Base-by-base conservation (phyloP, 1,140 invertebrate species). In the Drosophila hydei region DNA sequence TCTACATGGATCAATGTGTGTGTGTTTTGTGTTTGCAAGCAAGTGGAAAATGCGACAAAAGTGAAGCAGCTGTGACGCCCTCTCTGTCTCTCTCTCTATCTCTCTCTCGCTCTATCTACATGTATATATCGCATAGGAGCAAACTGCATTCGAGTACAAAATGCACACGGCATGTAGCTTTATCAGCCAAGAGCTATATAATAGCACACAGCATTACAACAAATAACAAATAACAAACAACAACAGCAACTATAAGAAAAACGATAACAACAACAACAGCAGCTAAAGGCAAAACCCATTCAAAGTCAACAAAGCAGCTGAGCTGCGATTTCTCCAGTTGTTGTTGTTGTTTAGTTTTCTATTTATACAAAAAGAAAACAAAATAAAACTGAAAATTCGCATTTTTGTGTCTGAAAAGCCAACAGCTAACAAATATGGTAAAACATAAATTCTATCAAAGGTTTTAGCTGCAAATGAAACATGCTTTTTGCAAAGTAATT, bases 31-130 rank as follows among this genome's bases (percentile, higher is more conserved):
- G 45, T 55, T 16, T 60, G 80, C 62, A 80, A 76, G 76, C 64
- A 72, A 87, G 81, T 51, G 73, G 80, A 85, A 87, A 85, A 80
- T 87, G 77, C 60, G 60, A 80, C 50, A 76, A 83, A 48, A 76
- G 75, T 42, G 69, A 63, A 55, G 56, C 56, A 79, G 60, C 64
- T 33, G 30, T 9, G 30, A 30, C 27, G n/a, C n/a, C n/a, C n/a
- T n/a, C n/a, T n/a, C n/a, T n/a, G n/a, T n/a, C n/a, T n/a, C n/a
- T n/a, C n/a, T n/a, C n/a, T n/a, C n/a, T n/a, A n/a, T n/a, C n/a
- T n/a, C n/a, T n/a, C n/a, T n/a, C n/a, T n/a, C n/a, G n/a, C n/a
- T n/a, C n/a, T n/a, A n/a, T n/a, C n/a, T n/a, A n/a, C 21, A 23
- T 23, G 4, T 23, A 33, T 2, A 33, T 33, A 33, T 33, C 30